Evolutionary conservation across 2,888 invertebrate species (phyloP), one percentile per base, ranked within the genome.

Genomic region (Drosophila seclusa): DNA sequence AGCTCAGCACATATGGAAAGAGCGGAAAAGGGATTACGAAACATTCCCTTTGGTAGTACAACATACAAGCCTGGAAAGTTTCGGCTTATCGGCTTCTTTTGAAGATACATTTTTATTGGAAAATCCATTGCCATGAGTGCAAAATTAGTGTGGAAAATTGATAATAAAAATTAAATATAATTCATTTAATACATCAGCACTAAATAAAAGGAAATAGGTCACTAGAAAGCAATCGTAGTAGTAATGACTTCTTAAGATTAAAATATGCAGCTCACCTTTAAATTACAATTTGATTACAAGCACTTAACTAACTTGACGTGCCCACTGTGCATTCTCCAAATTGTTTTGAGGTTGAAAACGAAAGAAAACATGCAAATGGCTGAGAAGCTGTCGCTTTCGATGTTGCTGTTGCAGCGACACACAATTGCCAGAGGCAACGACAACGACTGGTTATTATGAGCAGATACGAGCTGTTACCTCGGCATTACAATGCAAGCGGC

Each of bases 401-500:
- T 36, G 49, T 52, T 60, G 38, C 32, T 27, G 65, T 50, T 76
- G 73, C 75, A 71, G 27, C 10, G 3, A 50, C 54, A 32, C 38
- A 42, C 45, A 53, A 24, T 68, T 68, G 59, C 50, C 54, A 32
- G 31, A 29, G 71, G 63, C 73, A 58, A 16, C 40, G 42, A 4
- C 45, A 4, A 16, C 21, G 4, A 4, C 21, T 45, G 45, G 21
- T 45, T 21, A n/a, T 13, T 21, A 21, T 1, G 40, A 13, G 42
- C 52, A 31, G 48, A 45, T 86, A 86, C 87, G 80, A 78, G 79
- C 78, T 80, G 86, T 89, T 89, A 78, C 84, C 82, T 83, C 72
- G 75, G 68, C 69, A 82, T 82, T 77, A 76, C 61, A 38, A 40
- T 73, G 70, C 71, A 75, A 69, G 42, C 71, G 63, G 54, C 66